Conservation (phyloP, 2,797 vertebrate species). For the Clarias laeviceps region DNA sequence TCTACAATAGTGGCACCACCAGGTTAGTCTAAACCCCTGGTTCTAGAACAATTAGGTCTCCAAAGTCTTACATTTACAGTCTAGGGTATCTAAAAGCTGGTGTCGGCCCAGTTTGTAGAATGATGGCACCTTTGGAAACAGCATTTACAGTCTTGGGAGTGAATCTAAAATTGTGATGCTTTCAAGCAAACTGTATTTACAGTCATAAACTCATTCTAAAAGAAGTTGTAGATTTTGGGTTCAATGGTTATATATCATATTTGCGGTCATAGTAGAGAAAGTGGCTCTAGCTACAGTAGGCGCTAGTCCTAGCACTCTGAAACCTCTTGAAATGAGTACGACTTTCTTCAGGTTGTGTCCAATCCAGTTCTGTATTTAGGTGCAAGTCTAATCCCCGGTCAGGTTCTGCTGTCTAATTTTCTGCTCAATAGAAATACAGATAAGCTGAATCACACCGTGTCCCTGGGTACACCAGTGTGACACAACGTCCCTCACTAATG, state of each 20-base stretch:
- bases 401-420: not conserved
- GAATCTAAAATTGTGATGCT: not conserved
- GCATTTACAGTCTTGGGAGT: not conserved
- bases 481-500: conserved; percentile 21
- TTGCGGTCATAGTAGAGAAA: not conserved
- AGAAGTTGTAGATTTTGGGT: not conserved
- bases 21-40: not conserved
- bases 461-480: not conserved
- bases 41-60: not conserved
- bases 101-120: not conserved
- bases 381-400: not conserved
- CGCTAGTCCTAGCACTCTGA: no score
- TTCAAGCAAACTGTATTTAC: not conserved
- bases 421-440: not conserved
- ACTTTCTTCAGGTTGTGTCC: not conserved
- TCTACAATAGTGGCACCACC: not conserved
- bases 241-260: not conserved
- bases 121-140: not conserved
- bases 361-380: not conserved
- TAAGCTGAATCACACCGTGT: not conserved
- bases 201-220: not conserved
- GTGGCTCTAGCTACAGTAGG: not conserved
- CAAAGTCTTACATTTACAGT: not conserved
- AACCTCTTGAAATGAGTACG: not conserved
- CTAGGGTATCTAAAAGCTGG: not conserved